Percentiles rank a stretch among this genome's conserved stretches.
These are phyloP conservation scores for Pogoniulus pusillus DNA, from an alignment of 2,797 vertebrate species.

Conservation along the genomic window DNA sequence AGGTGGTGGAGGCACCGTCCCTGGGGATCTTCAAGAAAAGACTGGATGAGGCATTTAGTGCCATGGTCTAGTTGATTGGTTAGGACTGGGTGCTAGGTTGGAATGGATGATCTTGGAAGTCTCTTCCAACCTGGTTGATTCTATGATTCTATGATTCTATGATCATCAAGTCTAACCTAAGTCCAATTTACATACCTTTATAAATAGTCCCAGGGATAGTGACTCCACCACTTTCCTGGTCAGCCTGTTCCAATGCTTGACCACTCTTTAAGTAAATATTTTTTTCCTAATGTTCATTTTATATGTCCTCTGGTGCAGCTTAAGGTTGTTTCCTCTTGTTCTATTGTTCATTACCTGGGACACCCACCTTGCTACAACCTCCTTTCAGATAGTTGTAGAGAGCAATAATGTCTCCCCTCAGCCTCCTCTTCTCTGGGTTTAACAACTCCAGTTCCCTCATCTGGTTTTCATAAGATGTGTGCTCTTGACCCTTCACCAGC, in stretches of 20 bases:
- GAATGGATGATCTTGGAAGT: no score
- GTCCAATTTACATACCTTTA: not conserved
- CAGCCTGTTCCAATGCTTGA: not conserved
- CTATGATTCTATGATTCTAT: no score
- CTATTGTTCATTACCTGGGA: not conserved
- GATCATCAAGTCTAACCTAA: no score
- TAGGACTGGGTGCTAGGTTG: no score
- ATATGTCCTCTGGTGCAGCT: not conserved
- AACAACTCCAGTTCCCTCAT: not conserved
- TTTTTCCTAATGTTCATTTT: not conserved
- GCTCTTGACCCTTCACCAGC: not conserved
- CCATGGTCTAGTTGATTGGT: no score
- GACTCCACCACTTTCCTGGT: not conserved
- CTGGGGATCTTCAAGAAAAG: no score
- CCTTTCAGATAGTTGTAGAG: not conserved
- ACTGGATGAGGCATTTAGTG: no score
- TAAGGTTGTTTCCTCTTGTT: not conserved
- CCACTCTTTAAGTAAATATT: not conserved
- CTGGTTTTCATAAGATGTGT: rapidly evolving
- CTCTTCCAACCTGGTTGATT: no score
- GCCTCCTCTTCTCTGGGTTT: not conserved
- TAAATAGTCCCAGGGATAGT: not conserved
- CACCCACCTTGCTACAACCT: rapidly evolving
- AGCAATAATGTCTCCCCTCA: not conserved
- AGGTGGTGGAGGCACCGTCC: no score